Base-by-base conservation (phyloP, 2,797 vertebrate species). In the Gallinago solitaria region DNA sequence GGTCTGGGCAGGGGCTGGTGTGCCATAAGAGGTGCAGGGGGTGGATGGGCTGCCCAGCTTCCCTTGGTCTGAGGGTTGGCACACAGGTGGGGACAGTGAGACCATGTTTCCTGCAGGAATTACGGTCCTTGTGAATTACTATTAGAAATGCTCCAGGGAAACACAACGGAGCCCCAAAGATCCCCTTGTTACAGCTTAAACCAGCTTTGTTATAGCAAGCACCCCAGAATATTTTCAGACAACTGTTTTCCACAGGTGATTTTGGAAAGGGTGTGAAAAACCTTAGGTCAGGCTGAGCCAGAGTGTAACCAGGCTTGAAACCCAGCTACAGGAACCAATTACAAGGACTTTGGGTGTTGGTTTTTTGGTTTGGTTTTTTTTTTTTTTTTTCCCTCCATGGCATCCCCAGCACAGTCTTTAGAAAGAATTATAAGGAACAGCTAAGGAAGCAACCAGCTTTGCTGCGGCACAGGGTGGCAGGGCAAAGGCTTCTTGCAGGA, bases 1-100 rank as follows among this genome's bases (percentile, higher is more conserved):
- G 30, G 25, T 24, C 59, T 87, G 60, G 28, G 35, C 37, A 67
- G 32, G 48, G 24, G 19, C 24, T 43, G 86, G 24, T 65, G 82
- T 51, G 45, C 45, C 10, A 37, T 37, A 4, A 63, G 19, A 39
- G 20, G 16, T 4, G 39, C 5, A 11, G 25, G 4, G 76, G 14
- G 4, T 13, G 30, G 17, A 2, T 0, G 2, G 32, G 59, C 43
- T 63, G 78, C 33, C 2, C 0, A 24, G 12, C 21, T 59, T 28
- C 20, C 59, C 6, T 1, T 13, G 27, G 60, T 20, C 65, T 37
- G 41, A 9, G 12, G 56, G 50, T 37, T 65, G 59, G 19, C 67
- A 70, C n/a, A 37, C 1, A 1, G 9, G 8, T 2, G 32, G 28
- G 18, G 16, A 65, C 13, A 33, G 25, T 6, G 14, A 45, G 32